Percentiles rank a stretch among this genome's conserved stretches.
These are phyloP conservation scores for Hylia prasina DNA, from an alignment of 2,113 vertebrate species.

Conservation along the genomic window DNA sequence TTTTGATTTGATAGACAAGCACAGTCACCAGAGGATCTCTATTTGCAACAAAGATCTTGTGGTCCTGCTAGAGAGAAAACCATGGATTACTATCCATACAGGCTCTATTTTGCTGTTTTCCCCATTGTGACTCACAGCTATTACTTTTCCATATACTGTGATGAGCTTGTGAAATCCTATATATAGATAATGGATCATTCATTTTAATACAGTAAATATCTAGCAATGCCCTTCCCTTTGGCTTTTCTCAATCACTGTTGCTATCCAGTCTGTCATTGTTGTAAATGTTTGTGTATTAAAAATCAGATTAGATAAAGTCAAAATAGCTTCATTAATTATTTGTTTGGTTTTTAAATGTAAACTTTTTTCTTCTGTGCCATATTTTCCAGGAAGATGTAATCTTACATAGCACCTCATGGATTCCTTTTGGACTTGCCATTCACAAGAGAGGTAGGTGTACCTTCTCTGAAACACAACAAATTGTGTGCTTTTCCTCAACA, in stretches of 20 bases:
- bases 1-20: not conserved
- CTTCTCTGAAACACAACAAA: not conserved
- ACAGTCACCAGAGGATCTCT: not conserved
- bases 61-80: not conserved
- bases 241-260: conserved; percentile 29
- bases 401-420: not conserved
- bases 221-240: not conserved
- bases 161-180: not conserved
- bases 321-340: not conserved
- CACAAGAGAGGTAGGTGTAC: not conserved
- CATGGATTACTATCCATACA: not conserved
- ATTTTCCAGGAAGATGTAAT: not conserved
- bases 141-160: not conserved
- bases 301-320: conserved; percentile 49
- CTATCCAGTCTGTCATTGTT: not conserved
- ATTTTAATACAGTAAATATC: conserved; percentile 44
- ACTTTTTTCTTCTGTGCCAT: not conserved
- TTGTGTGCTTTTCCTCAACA: not conserved
- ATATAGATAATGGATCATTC: not conserved
- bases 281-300: conserved; percentile 24
- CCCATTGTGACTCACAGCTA: not conserved
- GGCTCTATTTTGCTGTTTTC: not conserved
- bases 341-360: not conserved
- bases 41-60: not conserved
- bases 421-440: not conserved